These are phyloP conservation scores for Excalfactoria chinensis DNA, from an alignment of 2,113 vertebrate genomes.

Conservation along the genomic window DNA sequence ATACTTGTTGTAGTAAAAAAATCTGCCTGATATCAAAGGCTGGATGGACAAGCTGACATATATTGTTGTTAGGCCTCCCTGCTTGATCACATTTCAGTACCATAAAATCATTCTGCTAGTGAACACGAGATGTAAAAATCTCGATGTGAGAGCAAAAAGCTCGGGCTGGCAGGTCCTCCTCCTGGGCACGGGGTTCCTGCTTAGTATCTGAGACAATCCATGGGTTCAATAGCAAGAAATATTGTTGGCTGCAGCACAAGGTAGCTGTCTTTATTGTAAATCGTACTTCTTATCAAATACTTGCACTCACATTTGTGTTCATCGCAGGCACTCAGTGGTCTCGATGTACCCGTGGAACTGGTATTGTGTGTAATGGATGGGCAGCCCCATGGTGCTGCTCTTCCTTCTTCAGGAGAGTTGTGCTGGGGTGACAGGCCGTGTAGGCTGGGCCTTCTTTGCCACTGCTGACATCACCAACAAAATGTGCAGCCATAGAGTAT, in stretches of 20 bases:
- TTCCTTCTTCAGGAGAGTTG: background rate
- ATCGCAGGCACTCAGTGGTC: background rate
- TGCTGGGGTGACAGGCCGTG: too few species aligned
- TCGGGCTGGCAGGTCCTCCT: background rate
- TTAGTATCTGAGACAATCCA: background rate
- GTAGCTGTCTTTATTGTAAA: background rate
- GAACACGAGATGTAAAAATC: background rate
- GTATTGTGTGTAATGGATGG: background rate
- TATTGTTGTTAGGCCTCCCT: slow-evolving; percentile 34
- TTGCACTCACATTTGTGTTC: background rate
- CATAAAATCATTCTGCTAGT: slow-evolving; percentile 4
- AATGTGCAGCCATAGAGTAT: background rate
- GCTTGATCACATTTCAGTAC: background rate
- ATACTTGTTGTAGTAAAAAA: slow-evolving; percentile 21
- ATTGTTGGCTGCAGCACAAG: background rate
- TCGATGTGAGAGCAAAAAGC: background rate
- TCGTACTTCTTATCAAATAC: background rate
- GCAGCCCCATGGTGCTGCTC: background rate
- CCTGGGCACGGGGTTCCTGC: background rate
- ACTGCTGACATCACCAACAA: too few species aligned
- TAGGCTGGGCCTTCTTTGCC: background rate
- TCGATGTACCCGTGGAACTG: background rate
- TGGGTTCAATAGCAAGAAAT: background rate
- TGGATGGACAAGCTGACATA: slow-evolving; percentile 13
- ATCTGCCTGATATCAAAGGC: slow-evolving; percentile 28